Evolutionary conservation across 2,888 invertebrate genomes (phyloP), one percentile per base, ranked within the genome.

Genomic region (Halictus ligatus): DNA sequence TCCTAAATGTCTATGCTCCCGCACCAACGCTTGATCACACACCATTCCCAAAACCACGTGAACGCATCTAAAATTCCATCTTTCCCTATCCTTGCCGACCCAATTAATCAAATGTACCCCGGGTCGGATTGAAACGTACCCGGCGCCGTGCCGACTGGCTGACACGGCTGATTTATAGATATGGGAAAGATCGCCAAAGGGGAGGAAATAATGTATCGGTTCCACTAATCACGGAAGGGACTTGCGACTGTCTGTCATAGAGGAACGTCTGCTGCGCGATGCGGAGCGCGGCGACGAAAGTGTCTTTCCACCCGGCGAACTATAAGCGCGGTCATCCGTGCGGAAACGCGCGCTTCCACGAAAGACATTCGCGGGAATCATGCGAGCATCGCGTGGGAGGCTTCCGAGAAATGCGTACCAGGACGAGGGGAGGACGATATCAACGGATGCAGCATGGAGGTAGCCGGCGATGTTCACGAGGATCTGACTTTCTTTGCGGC

Each of bases 271-370:
- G 83, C 46, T 46, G 43, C 15, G 75, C 75, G 75, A 78, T 75
- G 78, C 54, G 60, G 29, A 46, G 54, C 50, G 18, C 67, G 75
- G 54, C 76, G 58, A 75, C 64, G 78, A 54, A 73, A 54, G 35
- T 72, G 75, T 76, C 80, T 80, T 89, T 89, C 84, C 86, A 83
- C 86, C 78, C 81, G 75, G 81, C 75, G 78, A 78, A 75, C 76
- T 83, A 83, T 80, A 78, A 87, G 81, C 80, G 75, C 67, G 80
- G 25, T 83, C 83, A 89, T 87, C 85, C 87, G 76, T 80, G 89
- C 73, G 85, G 85, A 86, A 85, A 76, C 76, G 50, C 46, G n/a
- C 81, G 77, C 72, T 67, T 73, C 75, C 80, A 73, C 67, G 75
- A 54, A 48, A 81, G 43, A 78, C 78, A 67, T 75, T 79, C 80